Evolutionary conservation across 2,888 invertebrate genomes (phyloP), one percentile per base, ranked within the genome.

Genomic region (Scaptodrosophila latifasciaeformis): DNA sequence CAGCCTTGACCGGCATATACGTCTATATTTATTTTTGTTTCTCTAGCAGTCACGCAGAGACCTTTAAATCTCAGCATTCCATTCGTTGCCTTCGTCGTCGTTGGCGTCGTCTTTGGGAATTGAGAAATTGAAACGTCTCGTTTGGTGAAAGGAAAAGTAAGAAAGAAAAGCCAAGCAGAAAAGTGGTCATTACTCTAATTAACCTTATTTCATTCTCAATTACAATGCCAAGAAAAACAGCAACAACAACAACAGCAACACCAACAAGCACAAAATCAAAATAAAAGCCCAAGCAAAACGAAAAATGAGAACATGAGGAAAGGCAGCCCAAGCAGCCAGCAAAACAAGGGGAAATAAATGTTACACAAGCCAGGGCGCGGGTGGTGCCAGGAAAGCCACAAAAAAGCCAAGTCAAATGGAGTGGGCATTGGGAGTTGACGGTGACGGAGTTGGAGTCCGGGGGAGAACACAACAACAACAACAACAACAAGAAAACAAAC

Each of bases 141-240:
- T 44, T 39, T 49, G 48, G 54, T 39, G n/a, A n/a, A n/a, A 7
- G 42, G 15, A n/a, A n/a, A n/a, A n/a, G n/a, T n/a, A n/a, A n/a
- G 6, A 40, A 40, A 39, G 53, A 43, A 50, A 43, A 45, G 51
- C 35, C 34, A 37, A 27, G 52, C 51, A 24, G 56, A 60, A 55
- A 76, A 69, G 76, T 74, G 79, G 72, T 59, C 72, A 76, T 79
- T 79, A 79, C 79, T 76, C 79, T 74, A 75, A 75, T 75, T 75
- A 75, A 75, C 80, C 75, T 75, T 74, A 80, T 75, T 75, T 75
- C 78, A 74, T 68, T 77, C 75, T 77, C 75, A 80, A 75, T 75
- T 75, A 80, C 80, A 74, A 46, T 13, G 27, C 35, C 48, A 45
- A 43, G 12, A 47, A 47, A 21, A 49, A 17, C 44, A 31, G 19